Base-by-base conservation (phyloP, 2,888 invertebrate genomes). In the Acleris cristana region DNA sequence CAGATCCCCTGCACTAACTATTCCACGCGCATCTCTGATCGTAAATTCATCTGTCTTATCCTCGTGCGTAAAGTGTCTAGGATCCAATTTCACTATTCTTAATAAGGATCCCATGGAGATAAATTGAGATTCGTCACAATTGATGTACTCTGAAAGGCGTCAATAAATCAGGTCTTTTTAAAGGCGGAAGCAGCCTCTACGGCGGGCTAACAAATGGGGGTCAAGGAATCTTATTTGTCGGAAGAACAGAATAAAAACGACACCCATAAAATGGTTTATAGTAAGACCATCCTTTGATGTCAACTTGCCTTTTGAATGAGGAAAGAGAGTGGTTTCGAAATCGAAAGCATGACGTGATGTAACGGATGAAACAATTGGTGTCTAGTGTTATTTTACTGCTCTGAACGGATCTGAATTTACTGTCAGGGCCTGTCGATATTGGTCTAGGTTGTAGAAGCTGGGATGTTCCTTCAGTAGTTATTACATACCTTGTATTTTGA, bases 91-190 rank as follows among this genome's bases (percentile, higher is more conserved):
- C 56, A 66, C 52, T 59, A 59, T 48, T 63, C 53, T 44, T 53
- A 67, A 67, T 48, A 54, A 63, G 57, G 48, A 63, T 63, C 26
- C 53, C 52, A 58, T 67, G 30, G 48, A 62, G 67, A 63, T 26
- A 53, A 60, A 70, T 60, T 68, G 68, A 58, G 56, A 68, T 70
- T 64, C 59, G 70, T 70, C 68, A 64, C 67, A 61, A 64, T 56
- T 68, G 59, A 61, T 68, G 56, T 44, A 59, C 60, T 54, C 67
- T 61, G 59, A 64, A 69, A 68, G 68, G 60, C 53, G 34, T 21
- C 58, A 34, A 63, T 70, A 70, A 70, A 70, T 70, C 70, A 64
- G 68, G 64, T 64, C 64, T 65, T 68, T 67, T 63, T 54, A 67
- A 64, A 70, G 68, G 55, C 68, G 70, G 70, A 68, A 70, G 68